Conservation (phyloP, 2,888 invertebrate genomes). For the Pelosia muscerda region DNA sequence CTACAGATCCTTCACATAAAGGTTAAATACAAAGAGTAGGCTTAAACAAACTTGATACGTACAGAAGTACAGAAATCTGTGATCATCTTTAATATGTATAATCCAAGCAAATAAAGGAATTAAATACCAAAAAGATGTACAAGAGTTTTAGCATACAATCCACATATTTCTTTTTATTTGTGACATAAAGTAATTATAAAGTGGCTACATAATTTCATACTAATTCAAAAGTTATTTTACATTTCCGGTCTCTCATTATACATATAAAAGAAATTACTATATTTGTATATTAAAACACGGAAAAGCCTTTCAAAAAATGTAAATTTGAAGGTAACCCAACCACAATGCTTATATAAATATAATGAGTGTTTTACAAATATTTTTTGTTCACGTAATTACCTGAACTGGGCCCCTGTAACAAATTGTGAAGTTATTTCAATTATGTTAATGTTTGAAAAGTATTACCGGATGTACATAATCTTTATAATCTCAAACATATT, state of each 20-base stretch:
- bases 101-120: neutral
- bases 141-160: constrained; percentile 14
- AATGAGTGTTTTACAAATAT: constrained; percentile 19
- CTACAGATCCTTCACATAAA: too few species aligned
- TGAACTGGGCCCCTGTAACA: neutral
- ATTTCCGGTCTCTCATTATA: constrained; percentile 8
- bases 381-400: constrained; percentile 20
- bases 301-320: constrained; percentile 28
- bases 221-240: constrained; percentile 11
- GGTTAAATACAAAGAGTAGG: neutral
- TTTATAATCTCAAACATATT: neutral
- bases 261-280: constrained; percentile 20
- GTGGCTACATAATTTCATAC: constrained; percentile 5
- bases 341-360: neutral
- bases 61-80: neutral
- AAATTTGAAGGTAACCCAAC: constrained; percentile 27
- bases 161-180: constrained; percentile 10
- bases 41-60: neutral
- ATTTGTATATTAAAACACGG: constrained; percentile 15
- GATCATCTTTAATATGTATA: neutral
- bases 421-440: constrained; percentile 12
- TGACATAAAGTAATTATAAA: constrained; percentile 5
- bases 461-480: neutral
- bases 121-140: constrained; percentile 8
- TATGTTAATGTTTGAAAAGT: constrained; percentile 1